A percentile compares a stretch with the other conserved stretches of the same genome.
phyloP scores from a whole-genome alignment of 2,113 vertebrate species.

The Triplophysa rosa region DNA sequence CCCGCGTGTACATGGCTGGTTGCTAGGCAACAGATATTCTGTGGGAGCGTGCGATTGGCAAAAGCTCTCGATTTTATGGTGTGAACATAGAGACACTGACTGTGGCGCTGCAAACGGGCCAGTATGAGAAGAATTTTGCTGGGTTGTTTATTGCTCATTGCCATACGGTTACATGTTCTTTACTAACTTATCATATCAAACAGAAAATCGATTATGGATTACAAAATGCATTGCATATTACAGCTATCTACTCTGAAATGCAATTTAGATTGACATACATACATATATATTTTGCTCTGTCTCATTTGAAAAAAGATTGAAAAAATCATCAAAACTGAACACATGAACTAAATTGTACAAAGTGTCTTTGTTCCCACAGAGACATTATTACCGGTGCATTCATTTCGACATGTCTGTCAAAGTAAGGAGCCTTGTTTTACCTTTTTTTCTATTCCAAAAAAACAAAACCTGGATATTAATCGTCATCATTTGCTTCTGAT shows the following conservation, averaged over 20 bases:
- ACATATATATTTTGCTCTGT: not conserved
- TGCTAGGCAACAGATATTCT: constrained; percentile 83
- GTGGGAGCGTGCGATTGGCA: constrained; percentile 70
- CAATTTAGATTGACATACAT: not conserved
- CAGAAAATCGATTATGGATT: not conserved
- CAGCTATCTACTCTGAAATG: not conserved
- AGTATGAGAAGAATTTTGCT: not conserved
- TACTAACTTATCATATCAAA: not conserved
- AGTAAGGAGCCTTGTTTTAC: not conserved
- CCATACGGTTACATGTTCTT: not conserved
- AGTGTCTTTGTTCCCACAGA: not conserved
- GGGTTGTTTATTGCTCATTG: not conserved
- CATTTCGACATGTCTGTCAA: not conserved
- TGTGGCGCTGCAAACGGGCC: not conserved
- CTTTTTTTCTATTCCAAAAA: constrained; percentile 5
- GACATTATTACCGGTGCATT: not conserved
- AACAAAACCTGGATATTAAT: constrained; percentile 65
- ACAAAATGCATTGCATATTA: not conserved
- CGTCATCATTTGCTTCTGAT: constrained; percentile 70
- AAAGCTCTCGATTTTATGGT: constrained; percentile 65
- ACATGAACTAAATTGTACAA: not conserved
- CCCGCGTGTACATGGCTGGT: constrained; percentile 72
- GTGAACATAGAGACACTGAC: constrained; percentile 62
- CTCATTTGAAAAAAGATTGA: too few relatives aligned
- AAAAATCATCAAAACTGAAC: not conserved